These are phyloP conservation scores for Sisyra terminalis DNA, from an alignment of 2,888 invertebrate species.

Conservation along the genomic window DNA sequence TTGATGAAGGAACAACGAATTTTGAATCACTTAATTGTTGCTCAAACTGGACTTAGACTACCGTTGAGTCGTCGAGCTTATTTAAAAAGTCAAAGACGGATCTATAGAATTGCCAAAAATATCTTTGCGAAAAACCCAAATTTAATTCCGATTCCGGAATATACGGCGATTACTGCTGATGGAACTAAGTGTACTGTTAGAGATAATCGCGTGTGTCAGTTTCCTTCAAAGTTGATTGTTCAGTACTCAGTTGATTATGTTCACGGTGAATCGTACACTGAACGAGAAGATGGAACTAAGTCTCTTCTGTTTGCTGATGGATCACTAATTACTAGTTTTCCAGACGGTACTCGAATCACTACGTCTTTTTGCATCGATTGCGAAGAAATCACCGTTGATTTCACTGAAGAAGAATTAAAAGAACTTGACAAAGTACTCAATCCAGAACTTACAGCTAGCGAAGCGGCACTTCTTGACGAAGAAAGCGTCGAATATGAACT, in stretches of 20 bases:
- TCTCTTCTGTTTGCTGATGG: slow-evolving; percentile 4
- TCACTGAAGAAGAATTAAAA: slow-evolving; percentile 17
- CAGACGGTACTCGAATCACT: slow-evolving; percentile 21
- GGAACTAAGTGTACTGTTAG: slow-evolving; percentile 1
- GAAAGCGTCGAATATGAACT: not conserved
- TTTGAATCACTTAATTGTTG: not conserved
- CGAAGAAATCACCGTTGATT: slow-evolving; percentile 17
- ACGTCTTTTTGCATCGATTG: slow-evolving; percentile 18
- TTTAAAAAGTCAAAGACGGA: not conserved
- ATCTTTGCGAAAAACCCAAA: slow-evolving; percentile 2
- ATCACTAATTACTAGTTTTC: not conserved
- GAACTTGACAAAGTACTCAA: not conserved
- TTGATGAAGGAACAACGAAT: not conserved
- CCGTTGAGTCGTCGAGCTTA: slow-evolving; percentile 1
- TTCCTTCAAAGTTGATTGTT: slow-evolving; percentile 1
- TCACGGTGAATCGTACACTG: slow-evolving; percentile 1
- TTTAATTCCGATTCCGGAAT: slow-evolving; percentile 7
- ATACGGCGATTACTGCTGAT: not conserved
- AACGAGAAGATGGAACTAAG: slow-evolving; percentile 3
- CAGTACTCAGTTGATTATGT: not conserved
- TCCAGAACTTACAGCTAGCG: not conserved
- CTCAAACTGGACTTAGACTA: not conserved
- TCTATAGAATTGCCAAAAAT: not conserved
- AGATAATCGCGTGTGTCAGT: not conserved
- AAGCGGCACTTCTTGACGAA: too few relatives aligned